A percentile compares a stretch with the other conserved stretches of the same genome.
Conservation (phyloP, 53 echinoderm and acorn worm genomes). For the Holothuria leucospilota region DNA sequence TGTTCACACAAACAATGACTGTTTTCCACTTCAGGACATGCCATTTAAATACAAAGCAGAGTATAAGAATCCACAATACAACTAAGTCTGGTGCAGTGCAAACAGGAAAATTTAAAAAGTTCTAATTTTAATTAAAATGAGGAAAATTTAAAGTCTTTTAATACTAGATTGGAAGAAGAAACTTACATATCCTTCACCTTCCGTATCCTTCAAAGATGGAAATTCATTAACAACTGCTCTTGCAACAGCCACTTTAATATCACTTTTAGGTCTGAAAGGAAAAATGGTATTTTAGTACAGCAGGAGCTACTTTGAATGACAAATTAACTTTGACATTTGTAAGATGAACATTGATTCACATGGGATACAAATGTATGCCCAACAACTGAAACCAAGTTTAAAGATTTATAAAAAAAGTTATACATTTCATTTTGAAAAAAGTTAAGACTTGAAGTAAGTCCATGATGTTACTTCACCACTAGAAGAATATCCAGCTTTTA, state of each 20-base stretch:
- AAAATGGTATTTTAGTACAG: not conserved
- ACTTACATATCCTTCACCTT: conserved; percentile 71
- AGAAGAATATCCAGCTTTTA: too few species aligned
- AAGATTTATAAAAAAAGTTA: too few species aligned
- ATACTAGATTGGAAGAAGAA: conserved; percentile 19
- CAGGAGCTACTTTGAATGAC: not conserved
- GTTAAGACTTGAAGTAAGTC: too few species aligned
- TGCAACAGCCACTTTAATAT: conserved; percentile 49
- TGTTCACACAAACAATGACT: too few species aligned
- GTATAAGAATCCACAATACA: too few species aligned
- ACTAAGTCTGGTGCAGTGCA: too few species aligned
- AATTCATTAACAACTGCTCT: conserved; percentile 56
- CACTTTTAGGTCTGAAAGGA: conserved; percentile 50
- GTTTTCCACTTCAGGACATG: too few species aligned
- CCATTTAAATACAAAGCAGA: too few species aligned
- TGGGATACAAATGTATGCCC: not conserved
- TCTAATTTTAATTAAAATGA: not conserved
- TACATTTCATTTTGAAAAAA: too few species aligned
- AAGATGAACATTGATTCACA: too few species aligned
- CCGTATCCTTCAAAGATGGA: conserved; percentile 50
- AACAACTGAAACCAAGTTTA: not conserved
- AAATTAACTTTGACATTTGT: not conserved
- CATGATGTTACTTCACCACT: too few species aligned
- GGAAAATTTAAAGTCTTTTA: too few species aligned
- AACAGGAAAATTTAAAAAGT: conserved; percentile 3